Evolutionary conservation across 2,797 vertebrate genomes (phyloP), one percentile per base, ranked within the genome.

Genomic region (Betta splendens): DNA sequence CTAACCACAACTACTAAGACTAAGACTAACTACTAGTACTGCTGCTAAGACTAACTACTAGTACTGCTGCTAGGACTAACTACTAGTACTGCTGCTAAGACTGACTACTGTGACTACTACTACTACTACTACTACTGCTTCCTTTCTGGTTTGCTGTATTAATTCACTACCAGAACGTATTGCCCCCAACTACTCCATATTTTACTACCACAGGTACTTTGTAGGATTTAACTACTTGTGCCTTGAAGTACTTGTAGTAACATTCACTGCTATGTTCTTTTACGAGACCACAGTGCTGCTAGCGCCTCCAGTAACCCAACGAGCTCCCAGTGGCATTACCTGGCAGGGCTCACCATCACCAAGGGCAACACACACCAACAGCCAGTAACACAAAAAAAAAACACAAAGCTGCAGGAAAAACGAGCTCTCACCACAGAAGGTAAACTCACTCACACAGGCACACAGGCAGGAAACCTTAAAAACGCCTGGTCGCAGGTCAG

Each of bases 371-470:
- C 65, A 87, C 80, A 82, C 43, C 52, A 9, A 85, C 86, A 89
- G 83, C 79, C 84, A 87, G 64, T 37, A 81, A 84, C 74, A 87
- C 64, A 89, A 80, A 87, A 89, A 80, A 87, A 84, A 64, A 87
- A 54, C 83, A 85, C 79, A 64, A 89, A 89, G 84, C 86, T 84
- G 80, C 81, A 81, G 82, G 67, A 87, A n/a, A 69, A 76, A 82
- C 79, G 66, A 83, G 66, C 57, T 61, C 40, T 73, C 72, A 60
- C 68, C 69, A 79, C 52, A 66, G 22, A 70, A 80, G 57, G 65
- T 56, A 68, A 45, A 79, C 20, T 66, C 58, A 69, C 57, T 32
- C 48, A 54, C 60, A 67, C 50, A 64, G 45, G 39, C 7, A 11
- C 46, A 54, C 67, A 79, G 48, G 49, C 74, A 74, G 44, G 54